Evolutionary conservation across 1,140 invertebrate genomes (phyloP).

Genomic region (Nebria ingens): DNA sequence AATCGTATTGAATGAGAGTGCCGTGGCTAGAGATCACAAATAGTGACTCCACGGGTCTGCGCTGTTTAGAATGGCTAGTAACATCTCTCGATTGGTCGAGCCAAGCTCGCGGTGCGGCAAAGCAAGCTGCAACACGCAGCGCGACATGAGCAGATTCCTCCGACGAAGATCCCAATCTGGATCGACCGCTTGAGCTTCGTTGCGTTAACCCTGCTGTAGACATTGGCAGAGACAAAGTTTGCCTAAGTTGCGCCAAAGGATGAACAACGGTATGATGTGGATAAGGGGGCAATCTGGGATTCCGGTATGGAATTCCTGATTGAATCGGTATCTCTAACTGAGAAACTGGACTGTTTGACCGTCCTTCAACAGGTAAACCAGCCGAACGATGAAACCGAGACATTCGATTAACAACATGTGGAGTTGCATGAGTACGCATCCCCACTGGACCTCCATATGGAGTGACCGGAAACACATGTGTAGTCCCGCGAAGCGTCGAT

Average conservation of each 20-base stretch:
- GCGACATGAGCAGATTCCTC: slow-evolving; percentile 52
- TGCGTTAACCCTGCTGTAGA: slow-evolving; percentile 22
- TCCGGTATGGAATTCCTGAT: slow-evolving; percentile 65
- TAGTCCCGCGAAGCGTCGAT: slow-evolving; percentile 89
- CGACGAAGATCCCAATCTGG: slow-evolving; percentile 54
- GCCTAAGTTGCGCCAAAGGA: slow-evolving; percentile 78
- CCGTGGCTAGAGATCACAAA: slow-evolving; percentile 86
- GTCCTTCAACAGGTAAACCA: slow-evolving; percentile 66
- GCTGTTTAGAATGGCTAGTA: slow-evolving; percentile 26
- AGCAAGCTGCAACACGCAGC: slow-evolving; percentile 64
- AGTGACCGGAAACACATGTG: slow-evolving; percentile 93
- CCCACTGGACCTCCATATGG: slow-evolving; percentile 91
- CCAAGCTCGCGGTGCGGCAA: slow-evolving; percentile 66
- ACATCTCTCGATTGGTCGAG: slow-evolving; percentile 32
- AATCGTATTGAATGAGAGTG: slow-evolving; percentile 77
- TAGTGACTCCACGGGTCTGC: slow-evolving; percentile 64
- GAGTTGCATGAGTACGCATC: slow-evolving; percentile 83
- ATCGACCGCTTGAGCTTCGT: slow-evolving; percentile 44
- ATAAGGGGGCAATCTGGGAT: slow-evolving; percentile 81
- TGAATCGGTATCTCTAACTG: slow-evolving; percentile 37
- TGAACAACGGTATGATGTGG: slow-evolving; percentile 68
- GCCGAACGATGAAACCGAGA: slow-evolving; percentile 94
- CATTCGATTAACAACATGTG: slow-evolving; percentile 88
- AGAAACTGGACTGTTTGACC: slow-evolving; percentile 64
- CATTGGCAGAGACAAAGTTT: slow-evolving; percentile 45